Percentiles rank a stretch among this genome's conserved stretches.
Conservation (phyloP, 1,140 invertebrate species). For the Bradysia coprophila region DNA sequence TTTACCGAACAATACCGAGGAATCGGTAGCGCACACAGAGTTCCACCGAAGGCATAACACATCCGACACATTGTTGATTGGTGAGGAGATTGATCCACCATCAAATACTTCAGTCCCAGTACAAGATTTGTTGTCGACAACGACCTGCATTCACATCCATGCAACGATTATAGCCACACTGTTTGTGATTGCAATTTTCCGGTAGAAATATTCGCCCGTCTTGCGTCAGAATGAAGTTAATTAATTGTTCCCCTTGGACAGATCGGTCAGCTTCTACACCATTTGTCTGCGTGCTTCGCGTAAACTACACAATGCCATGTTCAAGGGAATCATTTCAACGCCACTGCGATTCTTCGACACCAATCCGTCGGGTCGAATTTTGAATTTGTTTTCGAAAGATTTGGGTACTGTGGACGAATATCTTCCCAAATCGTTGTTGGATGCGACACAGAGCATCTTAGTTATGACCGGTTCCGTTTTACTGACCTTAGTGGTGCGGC, state of each 20-base stretch:
- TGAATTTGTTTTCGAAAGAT: slow-evolving; percentile 56
- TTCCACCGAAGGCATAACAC: no score
- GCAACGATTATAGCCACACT: slow-evolving; percentile 2
- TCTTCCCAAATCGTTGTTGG: slow-evolving; percentile 55
- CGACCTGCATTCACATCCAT: slow-evolving; percentile 4
- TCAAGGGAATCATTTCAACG: slow-evolving; percentile 7
- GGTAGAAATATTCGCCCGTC: no score
- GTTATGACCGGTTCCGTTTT: slow-evolving; percentile 35
- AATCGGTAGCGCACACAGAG: no score
- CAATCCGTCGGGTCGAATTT: slow-evolving; percentile 45
- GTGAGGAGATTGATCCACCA: no score
- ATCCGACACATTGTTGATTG: no score
- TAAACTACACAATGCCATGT: slow-evolving; percentile 2
- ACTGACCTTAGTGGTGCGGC: slow-evolving; percentile 48
- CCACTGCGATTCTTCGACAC: slow-evolving; percentile 59
- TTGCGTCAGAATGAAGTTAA: no score
- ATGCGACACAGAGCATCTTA: slow-evolving; percentile 48
- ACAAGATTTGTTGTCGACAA: not conserved
- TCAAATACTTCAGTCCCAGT: no score
- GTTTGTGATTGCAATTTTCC: not conserved
- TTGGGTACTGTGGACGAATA: slow-evolving; percentile 67
- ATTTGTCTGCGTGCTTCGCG: slow-evolving; percentile 1
- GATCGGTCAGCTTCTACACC: slow-evolving; percentile 3
- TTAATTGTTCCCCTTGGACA: no score
- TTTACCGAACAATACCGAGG: no score